phyloP scores from a whole-genome alignment of 2,113 vertebrate genomes.

The Leiothrix lutea region DNA sequence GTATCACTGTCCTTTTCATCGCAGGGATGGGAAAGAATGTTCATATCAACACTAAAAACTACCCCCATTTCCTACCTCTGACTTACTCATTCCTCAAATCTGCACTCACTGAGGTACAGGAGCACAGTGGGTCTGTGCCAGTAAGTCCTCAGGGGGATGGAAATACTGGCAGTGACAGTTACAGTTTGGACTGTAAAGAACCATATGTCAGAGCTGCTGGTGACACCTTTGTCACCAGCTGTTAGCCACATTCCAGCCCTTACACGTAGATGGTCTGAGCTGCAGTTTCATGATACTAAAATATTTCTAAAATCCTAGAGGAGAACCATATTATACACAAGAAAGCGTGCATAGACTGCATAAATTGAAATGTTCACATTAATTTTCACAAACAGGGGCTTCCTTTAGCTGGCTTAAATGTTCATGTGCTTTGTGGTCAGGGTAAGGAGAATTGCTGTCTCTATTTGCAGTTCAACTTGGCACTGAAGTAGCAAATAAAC shows the following conservation, averaged over 20 bases:
- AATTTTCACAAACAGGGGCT: not conserved
- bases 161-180: not conserved
- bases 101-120: not conserved
- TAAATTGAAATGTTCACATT: not conserved
- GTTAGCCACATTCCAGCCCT: not conserved
- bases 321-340: not conserved
- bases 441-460: conserved; percentile 5
- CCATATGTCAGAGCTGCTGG: not conserved
- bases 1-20: not conserved
- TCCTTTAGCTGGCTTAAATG: not conserved
- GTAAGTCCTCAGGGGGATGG: not conserved
- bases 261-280: not conserved
- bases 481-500: conserved; percentile 39
- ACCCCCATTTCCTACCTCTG: not conserved
- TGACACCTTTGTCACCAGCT: not conserved
- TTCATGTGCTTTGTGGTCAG: not conserved
- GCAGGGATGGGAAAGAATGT: not conserved
- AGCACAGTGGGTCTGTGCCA: not conserved
- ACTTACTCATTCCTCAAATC: not conserved
- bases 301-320: not conserved
- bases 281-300: not conserved
- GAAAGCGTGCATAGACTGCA: not conserved
- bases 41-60: not conserved
- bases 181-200: not conserved
- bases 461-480: conserved; percentile 24